Evolutionary conservation across 2,797 vertebrate genomes (phyloP), one percentile per base, ranked within the genome.

Genomic region (Spinibarbus caldwelli): DNA sequence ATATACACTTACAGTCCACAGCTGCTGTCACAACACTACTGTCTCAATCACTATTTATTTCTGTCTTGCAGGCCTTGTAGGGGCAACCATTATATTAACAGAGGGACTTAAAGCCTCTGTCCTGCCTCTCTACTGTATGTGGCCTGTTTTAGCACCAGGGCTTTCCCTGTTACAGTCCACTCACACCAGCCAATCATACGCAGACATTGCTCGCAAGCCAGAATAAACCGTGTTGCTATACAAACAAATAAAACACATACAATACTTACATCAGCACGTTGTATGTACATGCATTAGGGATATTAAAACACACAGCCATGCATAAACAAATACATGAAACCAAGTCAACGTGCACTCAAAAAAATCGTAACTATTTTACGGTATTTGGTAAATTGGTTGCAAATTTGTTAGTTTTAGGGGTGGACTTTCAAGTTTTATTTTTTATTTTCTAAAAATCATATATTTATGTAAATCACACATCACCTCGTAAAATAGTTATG

Each of bases 11-110:
- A 47, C 62, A 41, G 57, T 15, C 80, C 26, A 66, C 85, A 89
- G 82, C 85, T 91, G 90, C 81, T 86, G 57, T 66, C 85, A 68
- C 82, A 85, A 82, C 66, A 62, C 23, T 77, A 80, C 62, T 81
- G 77, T 86, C 85, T 86, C 85, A 72, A 86, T 83, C 85, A 81
- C 14, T 43, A 23, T 87, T 86, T 88, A 86, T 90, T 88, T 86
- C 54, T 47, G 85, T 88, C 83, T 31, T 31, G 36, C 41, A 62
- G 7, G 85, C 88, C 87, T 91, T 91, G 80, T 90, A 91, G 52
- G 86, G 88, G 70, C 82, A 86, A 88, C 84, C 71, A 89, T 92
- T 87, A 90, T 86, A 43, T 72, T 49, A 78, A 85, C 54, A 80
- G 80, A 68, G 47, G 86, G 80, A 82, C 78, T 73, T 47, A 73